Percentiles rank a stretch among this genome's conserved stretches.
These are phyloP conservation scores for Sakesphorus luctuosus DNA, from an alignment of 2,113 vertebrate species.

Conservation along the genomic window DNA sequence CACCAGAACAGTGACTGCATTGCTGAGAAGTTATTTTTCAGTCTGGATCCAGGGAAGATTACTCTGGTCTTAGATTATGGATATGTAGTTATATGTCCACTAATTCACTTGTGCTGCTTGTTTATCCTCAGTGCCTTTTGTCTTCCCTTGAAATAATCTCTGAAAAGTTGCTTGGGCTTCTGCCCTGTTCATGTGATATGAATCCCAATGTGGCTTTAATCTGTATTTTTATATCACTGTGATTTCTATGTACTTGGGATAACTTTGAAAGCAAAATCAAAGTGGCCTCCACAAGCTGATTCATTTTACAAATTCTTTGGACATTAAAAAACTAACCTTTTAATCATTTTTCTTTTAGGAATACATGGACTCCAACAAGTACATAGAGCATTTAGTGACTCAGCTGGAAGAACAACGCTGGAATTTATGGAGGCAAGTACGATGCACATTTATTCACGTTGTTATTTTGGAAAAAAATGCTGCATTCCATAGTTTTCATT, in stretches of 20 bases:
- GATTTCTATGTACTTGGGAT: background rate
- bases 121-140: background rate
- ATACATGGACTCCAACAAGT: constrained; percentile 90
- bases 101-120: background rate
- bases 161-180: background rate
- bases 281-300: background rate
- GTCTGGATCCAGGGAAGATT: background rate
- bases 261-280: background rate
- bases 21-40: constrained; percentile 5
- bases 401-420: constrained; percentile 88
- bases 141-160: background rate
- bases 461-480: background rate
- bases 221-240: background rate
- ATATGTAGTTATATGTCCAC: background rate
- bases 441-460: background rate
- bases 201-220: background rate
- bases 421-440: constrained; percentile 85
- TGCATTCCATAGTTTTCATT: background rate
- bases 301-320: background rate
- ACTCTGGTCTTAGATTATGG: background rate
- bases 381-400: constrained; percentile 85
- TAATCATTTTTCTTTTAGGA: constrained; percentile 74
- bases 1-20: background rate
- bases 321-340: background rate
- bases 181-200: background rate